Evolutionary conservation across 2,113 vertebrate species (phyloP).

Genomic region (Paradoxurus hermaphroditus): DNA sequence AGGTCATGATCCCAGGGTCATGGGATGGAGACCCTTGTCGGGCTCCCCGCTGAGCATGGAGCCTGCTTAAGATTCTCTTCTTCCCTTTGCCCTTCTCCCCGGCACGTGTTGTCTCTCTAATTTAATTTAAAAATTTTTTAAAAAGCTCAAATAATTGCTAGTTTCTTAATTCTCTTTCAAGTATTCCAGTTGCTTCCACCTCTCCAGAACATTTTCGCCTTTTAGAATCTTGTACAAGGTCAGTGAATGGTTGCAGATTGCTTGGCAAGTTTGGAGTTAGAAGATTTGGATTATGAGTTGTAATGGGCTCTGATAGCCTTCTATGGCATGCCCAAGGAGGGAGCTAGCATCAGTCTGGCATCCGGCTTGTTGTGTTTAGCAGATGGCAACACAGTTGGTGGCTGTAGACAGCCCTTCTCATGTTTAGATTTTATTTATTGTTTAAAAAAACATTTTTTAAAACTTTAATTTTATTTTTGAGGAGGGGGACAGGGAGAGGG

Average conservation of each 20-base stretch:
- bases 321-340: neutral
- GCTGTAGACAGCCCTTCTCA: neutral
- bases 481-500: too few species aligned
- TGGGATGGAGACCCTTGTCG: too few species aligned
- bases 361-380: neutral
- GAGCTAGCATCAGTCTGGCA: neutral
- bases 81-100: too few species aligned
- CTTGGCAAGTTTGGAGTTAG: neutral
- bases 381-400: neutral
- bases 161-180: slow-evolving; percentile 16
- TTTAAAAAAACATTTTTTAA: too few species aligned
- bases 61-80: too few species aligned
- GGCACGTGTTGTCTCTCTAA: too few species aligned
- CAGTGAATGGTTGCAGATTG: neutral
- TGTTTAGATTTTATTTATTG: slow-evolving; percentile 9
- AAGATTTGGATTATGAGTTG: neutral
- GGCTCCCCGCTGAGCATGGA: too few species aligned
- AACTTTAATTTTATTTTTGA: too few species aligned
- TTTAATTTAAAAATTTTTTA: too few species aligned
- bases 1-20: too few species aligned
- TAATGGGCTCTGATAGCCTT: neutral
- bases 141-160: neutral
- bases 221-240: neutral
- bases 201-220: neutral
- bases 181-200: neutral